Evolutionary conservation across 2,113 vertebrate genomes (phyloP).

Genomic region (Glareola pratincola): DNA sequence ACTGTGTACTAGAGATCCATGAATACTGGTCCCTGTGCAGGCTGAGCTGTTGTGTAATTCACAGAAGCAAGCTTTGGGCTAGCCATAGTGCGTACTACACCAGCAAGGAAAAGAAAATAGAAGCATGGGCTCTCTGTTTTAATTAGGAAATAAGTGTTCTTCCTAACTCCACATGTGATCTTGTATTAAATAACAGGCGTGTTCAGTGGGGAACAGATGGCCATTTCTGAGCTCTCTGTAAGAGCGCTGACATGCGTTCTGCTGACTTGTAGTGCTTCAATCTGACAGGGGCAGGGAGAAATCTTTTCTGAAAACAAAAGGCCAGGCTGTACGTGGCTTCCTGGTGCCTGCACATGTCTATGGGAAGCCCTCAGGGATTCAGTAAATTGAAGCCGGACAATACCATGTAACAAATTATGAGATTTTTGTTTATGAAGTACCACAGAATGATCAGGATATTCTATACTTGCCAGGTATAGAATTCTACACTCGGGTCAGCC

Average conservation of each 20-base stretch:
- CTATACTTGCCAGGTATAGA: accelerated
- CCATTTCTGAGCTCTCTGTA: background rate
- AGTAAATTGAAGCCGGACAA: background rate
- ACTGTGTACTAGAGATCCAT: background rate
- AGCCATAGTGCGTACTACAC: background rate
- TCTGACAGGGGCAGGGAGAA: background rate
- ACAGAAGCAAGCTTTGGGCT: background rate
- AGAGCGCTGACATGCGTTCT: background rate
- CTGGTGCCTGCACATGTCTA: background rate
- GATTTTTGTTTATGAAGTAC: background rate
- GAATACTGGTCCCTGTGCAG: background rate
- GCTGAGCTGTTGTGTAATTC: background rate
- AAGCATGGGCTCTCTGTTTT: background rate
- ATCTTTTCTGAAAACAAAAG: background rate
- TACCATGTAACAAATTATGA: accelerated
- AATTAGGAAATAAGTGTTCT: background rate
- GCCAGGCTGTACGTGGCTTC: background rate
- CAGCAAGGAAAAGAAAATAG: background rate
- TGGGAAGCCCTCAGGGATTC: background rate
- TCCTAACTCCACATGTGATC: background rate
- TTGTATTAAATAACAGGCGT: background rate
- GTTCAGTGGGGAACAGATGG: background rate
- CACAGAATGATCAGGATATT: background rate
- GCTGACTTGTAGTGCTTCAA: background rate
- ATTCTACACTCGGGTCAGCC: accelerated